Base-by-base conservation (phyloP, 2,797 vertebrate genomes). In the Benthosema pterotum region DNA sequence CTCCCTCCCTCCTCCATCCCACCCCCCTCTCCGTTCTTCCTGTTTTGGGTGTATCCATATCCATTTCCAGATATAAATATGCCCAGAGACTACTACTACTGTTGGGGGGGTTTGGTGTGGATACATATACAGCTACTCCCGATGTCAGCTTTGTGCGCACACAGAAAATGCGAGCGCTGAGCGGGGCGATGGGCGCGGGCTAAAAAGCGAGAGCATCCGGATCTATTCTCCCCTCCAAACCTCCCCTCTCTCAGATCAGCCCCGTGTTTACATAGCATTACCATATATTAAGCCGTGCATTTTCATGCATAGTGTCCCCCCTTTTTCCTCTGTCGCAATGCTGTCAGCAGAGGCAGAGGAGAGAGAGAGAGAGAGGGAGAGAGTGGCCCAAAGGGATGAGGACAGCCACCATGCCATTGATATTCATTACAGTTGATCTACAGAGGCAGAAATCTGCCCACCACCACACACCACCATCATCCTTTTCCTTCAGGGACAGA, bases 241-340 rank as follows among this genome's bases (percentile, higher is more conserved):
- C 81, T 75, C 74, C 75, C n/a, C n/a, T n/a, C 80, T 77, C 84
- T 87, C 78, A 85, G 90, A 91, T 91, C 87, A 86, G 86, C 83
- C 72, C 19, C 67, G 69, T 92, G 91, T 91, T 92, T 91, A 91
- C 91, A 92, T 89, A 90, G 90, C 77, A 92, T 92, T 92, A 92
- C 69, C 91, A 92, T 92, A 91, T 86, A 91, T 91, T 91, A 90
- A 86, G 84, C 79, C 63, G 60, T 59, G 74, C 87, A 84, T 90
- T 87, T 85, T 78, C 83, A 88, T 84, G 88, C 87, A 83, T 65
- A 80, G 83, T 72, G 78, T 87, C 85, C 15, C 51, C 18, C 28
- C 9, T 7, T 11, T 17, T 12, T 19, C 7, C 3, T 78, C 77
- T 16, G 82, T 82, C 73, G 83, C 80, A 52, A 51, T 66, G 85